Base-by-base conservation (phyloP, 2,888 invertebrate species). In the Yponomeuta plumbellus region DNA sequence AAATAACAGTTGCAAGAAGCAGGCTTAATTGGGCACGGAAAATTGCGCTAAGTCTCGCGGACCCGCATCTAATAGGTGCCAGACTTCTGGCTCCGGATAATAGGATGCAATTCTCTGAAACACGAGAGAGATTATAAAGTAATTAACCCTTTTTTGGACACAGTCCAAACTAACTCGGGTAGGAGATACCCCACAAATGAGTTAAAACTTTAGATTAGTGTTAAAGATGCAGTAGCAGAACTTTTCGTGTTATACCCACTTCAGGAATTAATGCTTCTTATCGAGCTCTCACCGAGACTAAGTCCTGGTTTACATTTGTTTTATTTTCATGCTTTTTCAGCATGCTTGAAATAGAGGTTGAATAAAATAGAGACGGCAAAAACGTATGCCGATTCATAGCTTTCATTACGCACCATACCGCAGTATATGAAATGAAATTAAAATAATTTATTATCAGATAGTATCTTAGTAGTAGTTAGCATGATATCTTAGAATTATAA, bases 71-170 rank as follows among this genome's bases (percentile, higher is more conserved):
- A 52, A 52, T 52, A 17, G 44, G 44, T 52, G 44, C 44, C 44
- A 52, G 44, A 17, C 44, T 52, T 52, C 44, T 52, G 44, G 44
- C 17, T 17, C 2, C 44, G 44, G 5, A 52, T 52, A 52, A 52
- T 52, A 52, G 44, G 13, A 52, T 52, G 44, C 44, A 52, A 17
- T 17, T 13, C 13, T 17, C 44, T 17, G 17, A 17, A 52, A 52
- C 44, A 52, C 44, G 44, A 52, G 44, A 52, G 44, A 52, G 44
- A 52, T 52, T 52, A 52, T 52, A 52, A 52, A 52, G 44, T 52
- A 52, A 52, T 52, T 52, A 52, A 52, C 44, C 44, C 44, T 52
- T 52, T 44, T 52, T 52, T 52, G 44, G 44, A 52, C 44, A 52
- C 44, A 52, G 44, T 52, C 44, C 44, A 52, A 52, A 52, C 17